Conservation (phyloP, 2,113 vertebrate species). For the Irena cyanogastra region DNA sequence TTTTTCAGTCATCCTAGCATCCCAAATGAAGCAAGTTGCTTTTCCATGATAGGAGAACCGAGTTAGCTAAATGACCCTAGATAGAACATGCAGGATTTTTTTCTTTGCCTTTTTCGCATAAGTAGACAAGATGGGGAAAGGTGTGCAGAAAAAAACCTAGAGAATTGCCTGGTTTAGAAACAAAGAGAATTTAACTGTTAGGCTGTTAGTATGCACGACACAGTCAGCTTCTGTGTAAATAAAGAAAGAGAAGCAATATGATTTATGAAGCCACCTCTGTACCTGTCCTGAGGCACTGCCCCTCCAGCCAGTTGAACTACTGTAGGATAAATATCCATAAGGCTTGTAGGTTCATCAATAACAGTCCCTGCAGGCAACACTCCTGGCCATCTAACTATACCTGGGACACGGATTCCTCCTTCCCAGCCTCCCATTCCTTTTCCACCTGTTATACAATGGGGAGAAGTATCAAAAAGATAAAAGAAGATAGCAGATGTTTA, state of each 20-base stretch:
- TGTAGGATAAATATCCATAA: conserved; percentile 93
- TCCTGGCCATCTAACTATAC: conserved; percentile 87
- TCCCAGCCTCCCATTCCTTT: conserved; percentile 93
- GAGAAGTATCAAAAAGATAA: neutral
- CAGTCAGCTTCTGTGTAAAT: neutral
- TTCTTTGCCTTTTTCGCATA: neutral
- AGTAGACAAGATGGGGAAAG: neutral
- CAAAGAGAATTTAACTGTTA: neutral
- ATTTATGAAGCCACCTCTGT: neutral
- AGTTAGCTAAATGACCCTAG: neutral
- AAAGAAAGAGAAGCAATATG: neutral
- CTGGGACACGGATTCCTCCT: conserved; percentile 91
- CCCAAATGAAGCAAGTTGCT: neutral
- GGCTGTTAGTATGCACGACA: neutral
- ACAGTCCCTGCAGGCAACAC: conserved; percentile 75
- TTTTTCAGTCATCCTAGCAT: neutral
- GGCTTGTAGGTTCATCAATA: conserved; percentile 84
- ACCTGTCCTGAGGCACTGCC: conserved; percentile 79
- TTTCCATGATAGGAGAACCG: neutral
- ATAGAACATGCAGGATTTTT: neutral
- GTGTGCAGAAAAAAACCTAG: neutral
- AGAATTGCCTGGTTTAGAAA: neutral
- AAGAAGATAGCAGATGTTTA: neutral
- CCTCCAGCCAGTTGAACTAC: conserved; percentile 77
- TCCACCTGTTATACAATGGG: conserved; percentile 72